These are phyloP conservation scores for Drosophila birchii DNA, from an alignment of 2,888 invertebrate species.

Conservation along the genomic window DNA sequence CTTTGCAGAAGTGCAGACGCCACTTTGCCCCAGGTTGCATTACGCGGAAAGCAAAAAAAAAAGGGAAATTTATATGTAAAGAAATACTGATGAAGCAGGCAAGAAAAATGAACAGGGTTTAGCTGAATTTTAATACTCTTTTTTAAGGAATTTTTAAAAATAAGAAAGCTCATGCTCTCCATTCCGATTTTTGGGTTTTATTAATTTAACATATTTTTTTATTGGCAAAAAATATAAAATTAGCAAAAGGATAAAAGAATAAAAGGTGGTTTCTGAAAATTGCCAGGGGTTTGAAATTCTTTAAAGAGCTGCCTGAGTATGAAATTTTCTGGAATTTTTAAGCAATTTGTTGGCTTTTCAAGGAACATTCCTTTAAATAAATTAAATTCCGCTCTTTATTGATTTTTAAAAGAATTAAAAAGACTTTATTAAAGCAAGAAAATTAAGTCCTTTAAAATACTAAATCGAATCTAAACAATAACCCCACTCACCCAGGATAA, in stretches of 20 bases:
- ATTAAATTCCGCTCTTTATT: background rate
- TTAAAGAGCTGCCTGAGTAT: no score
- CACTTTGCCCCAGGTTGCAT: slow-evolving; percentile 50
- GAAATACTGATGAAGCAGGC: slow-evolving; percentile 20
- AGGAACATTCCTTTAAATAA: no score
- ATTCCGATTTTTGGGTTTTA: background rate
- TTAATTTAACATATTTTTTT: background rate
- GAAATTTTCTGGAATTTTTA: no score
- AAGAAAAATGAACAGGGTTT: background rate
- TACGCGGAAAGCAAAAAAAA: slow-evolving; percentile 44
- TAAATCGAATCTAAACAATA: background rate
- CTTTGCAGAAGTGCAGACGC: slow-evolving; percentile 43
- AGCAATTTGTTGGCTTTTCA: no score
- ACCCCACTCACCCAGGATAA: background rate
- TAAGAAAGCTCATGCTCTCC: background rate
- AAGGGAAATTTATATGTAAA: background rate
- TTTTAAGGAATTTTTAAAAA: background rate
- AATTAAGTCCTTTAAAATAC: background rate
- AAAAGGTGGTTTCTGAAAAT: no score
- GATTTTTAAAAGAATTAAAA: background rate
- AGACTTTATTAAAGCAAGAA: background rate
- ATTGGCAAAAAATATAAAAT: background rate
- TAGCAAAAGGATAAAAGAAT: no score
- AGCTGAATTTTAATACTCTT: slow-evolving; percentile 4
- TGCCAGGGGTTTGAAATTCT: no score